These are phyloP conservation scores for Gadopsis marmoratus DNA, from an alignment of 2,797 vertebrate species.

Conservation along the genomic window DNA sequence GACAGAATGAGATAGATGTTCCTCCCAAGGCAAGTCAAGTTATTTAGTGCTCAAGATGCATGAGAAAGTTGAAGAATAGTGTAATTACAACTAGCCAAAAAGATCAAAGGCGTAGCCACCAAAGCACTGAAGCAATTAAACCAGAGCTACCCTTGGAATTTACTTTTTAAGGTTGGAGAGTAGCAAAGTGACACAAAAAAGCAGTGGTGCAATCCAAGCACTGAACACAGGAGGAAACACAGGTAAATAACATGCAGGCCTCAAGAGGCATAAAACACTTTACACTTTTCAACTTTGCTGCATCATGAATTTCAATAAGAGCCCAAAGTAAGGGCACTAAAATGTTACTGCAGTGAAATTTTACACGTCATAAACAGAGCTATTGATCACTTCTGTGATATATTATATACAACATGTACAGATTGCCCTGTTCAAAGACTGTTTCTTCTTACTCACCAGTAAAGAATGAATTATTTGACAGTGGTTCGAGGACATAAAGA, in stretches of 20 bases:
- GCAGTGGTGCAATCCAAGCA: conserved; percentile 16
- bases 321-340: conserved; percentile 38
- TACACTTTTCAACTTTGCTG: conserved; percentile 53
- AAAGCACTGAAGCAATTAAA: conserved; percentile 69
- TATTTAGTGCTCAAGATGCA: conserved; percentile 63
- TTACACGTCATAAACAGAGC: conserved; percentile 29
- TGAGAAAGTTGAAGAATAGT: conserved; percentile 54
- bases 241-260: conserved; percentile 66
- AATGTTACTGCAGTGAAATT: conserved; percentile 40
- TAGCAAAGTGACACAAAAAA: conserved; percentile 44
- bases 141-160: conserved; percentile 35
- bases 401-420: conserved; percentile 18
- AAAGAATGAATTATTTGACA: conserved; percentile 3
- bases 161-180: conserved; percentile 38
- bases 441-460: conserved; percentile 14
- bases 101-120: conserved; percentile 69
- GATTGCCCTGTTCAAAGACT: not conserved
- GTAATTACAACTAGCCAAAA: conserved; percentile 69
- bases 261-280: conserved; percentile 55
- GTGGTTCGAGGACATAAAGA: conserved; percentile 2
- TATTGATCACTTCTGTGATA: conserved; percentile 30
- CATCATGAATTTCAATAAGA: conserved; percentile 60
- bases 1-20: conserved; percentile 61
- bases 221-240: conserved; percentile 45
- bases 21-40: conserved; percentile 62